Evolutionary conservation across 2,113 vertebrate species (phyloP).

Genomic region (Peromyscus polionotus): DNA sequence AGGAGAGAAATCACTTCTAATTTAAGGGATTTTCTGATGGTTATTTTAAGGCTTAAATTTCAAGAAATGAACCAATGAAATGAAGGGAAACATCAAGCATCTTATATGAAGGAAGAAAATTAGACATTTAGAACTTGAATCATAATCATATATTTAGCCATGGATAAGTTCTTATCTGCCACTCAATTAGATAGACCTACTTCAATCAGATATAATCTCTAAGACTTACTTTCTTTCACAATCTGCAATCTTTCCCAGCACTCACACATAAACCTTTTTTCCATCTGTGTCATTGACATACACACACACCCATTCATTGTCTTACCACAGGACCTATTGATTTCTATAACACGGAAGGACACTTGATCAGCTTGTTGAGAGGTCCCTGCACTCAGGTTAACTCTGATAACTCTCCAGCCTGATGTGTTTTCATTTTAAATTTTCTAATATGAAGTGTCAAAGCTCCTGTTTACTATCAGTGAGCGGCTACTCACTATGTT

Average conservation of each 20-base stretch:
- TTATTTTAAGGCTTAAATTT: constrained; percentile 13
- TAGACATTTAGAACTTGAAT: neutral
- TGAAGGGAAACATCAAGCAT: neutral
- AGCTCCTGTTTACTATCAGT: neutral
- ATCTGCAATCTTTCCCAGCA: neutral
- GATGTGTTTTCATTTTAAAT: neutral
- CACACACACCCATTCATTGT: neutral
- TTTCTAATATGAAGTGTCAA: neutral
- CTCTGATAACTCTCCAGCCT: neutral
- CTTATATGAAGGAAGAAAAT: neutral
- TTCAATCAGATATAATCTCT: neutral
- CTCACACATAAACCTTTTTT: neutral
- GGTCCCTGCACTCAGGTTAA: neutral
- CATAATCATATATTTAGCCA: neutral
- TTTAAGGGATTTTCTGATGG: neutral
- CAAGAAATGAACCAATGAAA: constrained; percentile 22
- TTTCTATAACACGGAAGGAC: neutral
- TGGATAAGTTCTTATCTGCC: neutral
- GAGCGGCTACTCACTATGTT: neutral
- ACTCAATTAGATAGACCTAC: neutral
- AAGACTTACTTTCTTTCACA: neutral
- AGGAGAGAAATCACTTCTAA: neutral
- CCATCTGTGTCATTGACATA: neutral
- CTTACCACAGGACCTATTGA: neutral
- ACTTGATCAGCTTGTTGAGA: neutral